Evolutionary conservation across 1,140 invertebrate species (phyloP).

Genomic region (Lamellibrachia luymesi): DNA sequence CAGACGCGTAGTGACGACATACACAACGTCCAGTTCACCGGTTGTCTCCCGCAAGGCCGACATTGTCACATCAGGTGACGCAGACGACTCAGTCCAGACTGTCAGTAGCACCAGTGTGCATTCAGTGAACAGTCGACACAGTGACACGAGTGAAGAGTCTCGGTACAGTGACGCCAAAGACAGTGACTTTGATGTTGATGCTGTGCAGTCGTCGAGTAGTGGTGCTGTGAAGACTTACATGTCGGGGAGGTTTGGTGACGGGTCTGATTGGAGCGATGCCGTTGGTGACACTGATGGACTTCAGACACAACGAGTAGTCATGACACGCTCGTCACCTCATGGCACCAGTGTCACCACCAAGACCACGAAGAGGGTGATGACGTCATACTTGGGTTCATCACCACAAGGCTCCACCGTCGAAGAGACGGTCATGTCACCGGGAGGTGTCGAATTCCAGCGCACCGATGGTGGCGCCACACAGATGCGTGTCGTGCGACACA

Average conservation of each 20-base stretch:
- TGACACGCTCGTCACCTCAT: neutral
- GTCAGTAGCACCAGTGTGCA: neutral
- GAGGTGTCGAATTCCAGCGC: neutral
- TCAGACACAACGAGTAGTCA: neutral
- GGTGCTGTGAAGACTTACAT: neutral
- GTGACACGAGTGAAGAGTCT: neutral
- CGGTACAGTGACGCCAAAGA: neutral
- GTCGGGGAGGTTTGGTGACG: neutral
- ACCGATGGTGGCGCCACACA: neutral
- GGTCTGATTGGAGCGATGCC: neutral
- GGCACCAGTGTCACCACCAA: neutral
- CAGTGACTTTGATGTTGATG: neutral
- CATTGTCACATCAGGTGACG: neutral
- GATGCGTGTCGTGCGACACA: conserved; percentile 15
- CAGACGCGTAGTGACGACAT: neutral
- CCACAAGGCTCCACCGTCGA: neutral
- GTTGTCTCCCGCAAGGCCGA: neutral
- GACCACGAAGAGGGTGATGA: neutral
- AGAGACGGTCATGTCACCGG: neutral
- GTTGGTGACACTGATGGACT: neutral
- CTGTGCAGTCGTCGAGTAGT: neutral
- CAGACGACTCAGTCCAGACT: neutral
- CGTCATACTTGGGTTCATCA: neutral
- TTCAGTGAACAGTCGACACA: neutral
- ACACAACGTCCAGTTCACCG: neutral